Base-by-base conservation (phyloP, 2,888 invertebrate species). In the Argynnis bischoffii region DNA sequence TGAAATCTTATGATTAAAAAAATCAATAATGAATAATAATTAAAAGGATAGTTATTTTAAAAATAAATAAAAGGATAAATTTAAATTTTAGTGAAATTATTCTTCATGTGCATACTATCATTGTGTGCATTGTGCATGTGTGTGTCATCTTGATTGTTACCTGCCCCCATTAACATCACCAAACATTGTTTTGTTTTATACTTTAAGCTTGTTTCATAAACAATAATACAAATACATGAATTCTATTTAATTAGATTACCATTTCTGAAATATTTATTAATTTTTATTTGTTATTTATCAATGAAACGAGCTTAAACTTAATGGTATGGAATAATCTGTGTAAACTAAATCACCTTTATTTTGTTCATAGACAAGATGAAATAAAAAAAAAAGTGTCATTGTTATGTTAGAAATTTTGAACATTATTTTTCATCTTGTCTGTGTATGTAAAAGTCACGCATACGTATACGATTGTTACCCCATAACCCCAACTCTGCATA, bases 71-170 rank as follows among this genome's bases (percentile, higher is more conserved):
- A 55, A 13, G 18, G 4, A 1, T 15, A 31, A 55, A 31, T 31
- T 21, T 31, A 13, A 55, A 21, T 46, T 8, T 8, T 41, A 11
- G 3, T 11, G 8, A 41, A 41, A 41, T 41, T 41, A 41, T 48
- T 26, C 0, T 16, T 48, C 48, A 55, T 55, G 51, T 63, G 67
- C 54, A 69, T 69, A 69, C 35, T 51, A 51, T 50, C 63, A 63
- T 67, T 67, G 70, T 72, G 69, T 66, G 70, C 66, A 72, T 72
- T 50, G 21, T 66, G 72, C 72, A 69, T 75, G 64, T 69, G 67
- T 66, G 64, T 70, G 66, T 66, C 66, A 59, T 61, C 66, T 54
- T 55, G 51, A 53, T 68, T 53, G 57, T 64, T 48, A 51, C 47
- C 16, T 26, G 26, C 26, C n/a, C 54, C 56, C 59, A 61, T 41